phyloP scores from a whole-genome alignment of 2,888 invertebrate species.

The Gymnosoma rotundatum region DNA sequence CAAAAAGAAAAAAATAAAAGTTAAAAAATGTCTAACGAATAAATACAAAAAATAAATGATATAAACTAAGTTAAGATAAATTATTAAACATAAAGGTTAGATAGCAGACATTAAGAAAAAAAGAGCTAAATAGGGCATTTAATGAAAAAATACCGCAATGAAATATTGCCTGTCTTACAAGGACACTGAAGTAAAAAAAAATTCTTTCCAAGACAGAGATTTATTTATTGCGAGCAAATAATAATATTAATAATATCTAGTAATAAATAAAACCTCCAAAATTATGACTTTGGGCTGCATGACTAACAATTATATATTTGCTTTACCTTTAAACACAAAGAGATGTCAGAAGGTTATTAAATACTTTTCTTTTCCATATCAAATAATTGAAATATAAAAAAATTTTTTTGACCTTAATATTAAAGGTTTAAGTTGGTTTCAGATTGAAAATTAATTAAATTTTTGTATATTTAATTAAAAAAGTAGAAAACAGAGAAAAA shows the following conservation, averaged over 20 bases:
- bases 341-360: background rate
- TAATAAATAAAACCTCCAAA: background rate
- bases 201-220: background rate
- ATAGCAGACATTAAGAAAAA: conserved; percentile 28
- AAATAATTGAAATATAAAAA: too few species aligned
- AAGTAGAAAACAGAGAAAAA: too few species aligned
- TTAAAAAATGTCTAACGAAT: conserved; percentile 38
- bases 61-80: conserved; percentile 58
- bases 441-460: too few species aligned
- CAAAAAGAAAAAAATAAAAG: conserved; percentile 9
- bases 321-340: background rate
- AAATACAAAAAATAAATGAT: conserved; percentile 5
- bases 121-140: background rate
- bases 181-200: conserved; percentile 20
- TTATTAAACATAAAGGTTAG: conserved; percentile 62
- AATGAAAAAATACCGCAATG: background rate
- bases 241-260: too few species aligned
- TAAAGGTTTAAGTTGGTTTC: too few species aligned
- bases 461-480: too few species aligned
- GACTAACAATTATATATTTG: conserved; percentile 28
- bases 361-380: background rate
- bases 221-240: too few species aligned
- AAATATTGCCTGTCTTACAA: conserved; percentile 37
- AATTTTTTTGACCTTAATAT: too few species aligned
- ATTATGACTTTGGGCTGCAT: conserved; percentile 11